Percentiles rank a stretch among this genome's conserved stretches.
Conservation (phyloP, 1,140 invertebrate genomes). For the Drosophila serrata region DNA sequence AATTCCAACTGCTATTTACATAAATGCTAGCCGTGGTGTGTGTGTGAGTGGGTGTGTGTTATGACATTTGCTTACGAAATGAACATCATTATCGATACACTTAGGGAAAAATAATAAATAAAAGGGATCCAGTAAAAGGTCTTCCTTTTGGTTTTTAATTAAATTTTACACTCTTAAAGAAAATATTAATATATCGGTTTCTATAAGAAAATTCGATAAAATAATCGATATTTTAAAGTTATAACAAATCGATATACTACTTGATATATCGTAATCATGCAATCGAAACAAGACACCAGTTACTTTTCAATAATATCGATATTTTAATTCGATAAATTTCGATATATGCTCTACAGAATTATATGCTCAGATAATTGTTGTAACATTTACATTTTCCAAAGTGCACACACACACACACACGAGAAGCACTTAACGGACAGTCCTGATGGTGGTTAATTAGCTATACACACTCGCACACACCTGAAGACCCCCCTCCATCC, state of each 20-base stretch:
- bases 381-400: background rate
- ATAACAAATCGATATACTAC: too few relatives aligned
- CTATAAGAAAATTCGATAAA: too few relatives aligned
- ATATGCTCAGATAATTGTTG: too few relatives aligned
- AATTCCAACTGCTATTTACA: conserved; percentile 66
- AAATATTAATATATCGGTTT: background rate
- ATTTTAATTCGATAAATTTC: too few relatives aligned
- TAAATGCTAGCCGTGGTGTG: conserved; percentile 34
- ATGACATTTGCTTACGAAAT: conserved; percentile 80
- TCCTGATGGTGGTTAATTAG: conserved; percentile 71
- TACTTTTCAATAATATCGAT: too few relatives aligned
- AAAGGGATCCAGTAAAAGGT: too few relatives aligned
- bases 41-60: conserved; percentile 27
- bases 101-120: too few relatives aligned
- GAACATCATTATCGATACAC: conserved; percentile 71
- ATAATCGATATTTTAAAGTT: too few relatives aligned
- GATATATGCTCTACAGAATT: too few relatives aligned
- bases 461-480: conserved; percentile 47
- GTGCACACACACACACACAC: conserved; percentile 30
- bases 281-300: too few relatives aligned
- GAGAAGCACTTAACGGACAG: conserved; percentile 55
- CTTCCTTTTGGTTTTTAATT: too few relatives aligned
- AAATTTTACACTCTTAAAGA: background rate
- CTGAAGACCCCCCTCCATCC: background rate
- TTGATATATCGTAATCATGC: too few relatives aligned